Base-by-base conservation (phyloP, 1,140 invertebrate genomes). In the Calosoma granatense region DNA sequence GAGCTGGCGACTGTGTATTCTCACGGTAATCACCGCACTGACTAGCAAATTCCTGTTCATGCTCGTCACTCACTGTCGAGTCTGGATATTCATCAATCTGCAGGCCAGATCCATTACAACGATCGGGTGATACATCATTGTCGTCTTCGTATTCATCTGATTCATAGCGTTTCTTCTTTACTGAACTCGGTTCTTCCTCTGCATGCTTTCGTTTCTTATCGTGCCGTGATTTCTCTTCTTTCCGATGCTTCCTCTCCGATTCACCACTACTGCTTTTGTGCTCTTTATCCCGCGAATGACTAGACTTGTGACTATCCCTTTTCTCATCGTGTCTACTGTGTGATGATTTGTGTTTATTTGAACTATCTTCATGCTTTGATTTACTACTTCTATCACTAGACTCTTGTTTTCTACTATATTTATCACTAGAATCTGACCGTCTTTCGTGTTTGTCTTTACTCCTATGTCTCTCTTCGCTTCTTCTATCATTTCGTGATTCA, bases 231-330 rank as follows among this genome's bases (percentile, higher is more conserved):
- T 47, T 47, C 6, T 47, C 41, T 47, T 36, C 26, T 36, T 36
- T 36, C 26, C 26, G 26, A 36, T 36, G 15, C 3, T 17, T 47
- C 15, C 41, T 47, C 41, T 47, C 17, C 41, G 41, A 36, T 58
- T 67, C 60, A 52, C 68, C 66, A 53, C 56, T 62, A 57, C 66
- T 69, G 52, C 66, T 64, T 59, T 70, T 68, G 22, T 65, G 61
- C 51, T 71, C 67, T 56, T 61, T 70, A 41, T 67, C 72, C 65
- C 66, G 71, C 47, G 73, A 72, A 30, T 64, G 61, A 36, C 56
- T 61, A 63, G 21, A 43, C 62, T 17, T 54, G 53, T 26, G 56
- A 58, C 26, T 55, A 51, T 43, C 41, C 47, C n/a, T 59, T 17
- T 15, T 39, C 22, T 22, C 41, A 51, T 17, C 22, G 2, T 57